A percentile compares a stretch with the other conserved stretches of the same genome.
Conservation (phyloP, 2,888 invertebrate genomes). For the Trichogramma evanescens region DNA sequence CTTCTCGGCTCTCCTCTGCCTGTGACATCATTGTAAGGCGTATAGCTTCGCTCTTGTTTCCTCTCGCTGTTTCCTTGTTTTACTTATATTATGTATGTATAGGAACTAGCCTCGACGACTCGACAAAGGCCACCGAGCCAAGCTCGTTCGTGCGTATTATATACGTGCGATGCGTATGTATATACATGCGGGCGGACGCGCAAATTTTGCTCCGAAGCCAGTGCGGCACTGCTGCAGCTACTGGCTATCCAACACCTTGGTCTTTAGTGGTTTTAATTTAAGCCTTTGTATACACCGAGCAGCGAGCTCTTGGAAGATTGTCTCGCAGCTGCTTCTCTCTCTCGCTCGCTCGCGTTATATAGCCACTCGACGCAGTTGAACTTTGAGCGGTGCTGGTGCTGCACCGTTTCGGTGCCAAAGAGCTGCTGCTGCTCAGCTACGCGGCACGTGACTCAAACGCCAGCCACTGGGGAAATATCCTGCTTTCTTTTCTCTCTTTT, state of each 20-base stretch:
- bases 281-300: slow-evolving; percentile 2
- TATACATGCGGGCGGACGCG: background rate
- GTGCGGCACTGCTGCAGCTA: no score
- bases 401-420: no score
- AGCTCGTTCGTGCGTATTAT: background rate
- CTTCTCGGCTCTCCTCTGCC: background rate
- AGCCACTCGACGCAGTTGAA: no score
- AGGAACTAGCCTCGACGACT: no score
- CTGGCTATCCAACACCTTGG: no score
- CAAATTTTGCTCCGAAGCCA: background rate
- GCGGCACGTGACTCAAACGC: no score
- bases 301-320: background rate
- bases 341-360: background rate
- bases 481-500: no score
- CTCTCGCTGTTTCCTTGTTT: background rate
- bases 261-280: slow-evolving; percentile 8
- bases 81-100: background rate
- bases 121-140: background rate
- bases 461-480: no score
- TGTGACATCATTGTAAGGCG: no score
- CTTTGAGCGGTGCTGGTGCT: no score
- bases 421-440: no score
- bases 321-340: background rate
- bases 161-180: background rate
- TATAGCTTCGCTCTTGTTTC: no score